Evolutionary conservation across 2,797 vertebrate species (phyloP).

Genomic region (Rhinichthys osculus): DNA sequence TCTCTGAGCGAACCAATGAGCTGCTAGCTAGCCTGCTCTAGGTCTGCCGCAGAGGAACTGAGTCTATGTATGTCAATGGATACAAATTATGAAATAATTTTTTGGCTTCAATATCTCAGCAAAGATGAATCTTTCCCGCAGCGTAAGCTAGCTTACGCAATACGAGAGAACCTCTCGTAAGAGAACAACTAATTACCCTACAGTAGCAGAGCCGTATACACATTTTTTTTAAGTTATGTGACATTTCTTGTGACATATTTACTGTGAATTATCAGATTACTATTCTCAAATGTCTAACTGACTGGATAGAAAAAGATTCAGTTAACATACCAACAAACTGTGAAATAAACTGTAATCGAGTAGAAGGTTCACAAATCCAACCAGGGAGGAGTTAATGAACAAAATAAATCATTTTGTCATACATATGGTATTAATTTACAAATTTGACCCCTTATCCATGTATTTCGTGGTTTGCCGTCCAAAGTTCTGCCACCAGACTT

Average conservation of each 20-base stretch:
- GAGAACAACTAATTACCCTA: background rate
- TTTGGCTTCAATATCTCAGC: too few relatives aligned
- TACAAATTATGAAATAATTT: too few relatives aligned
- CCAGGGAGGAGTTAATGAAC: conserved; percentile 4
- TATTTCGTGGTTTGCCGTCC: background rate
- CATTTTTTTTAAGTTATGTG: background rate
- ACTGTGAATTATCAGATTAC: background rate
- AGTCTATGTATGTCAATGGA: too few relatives aligned
- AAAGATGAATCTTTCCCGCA: too few relatives aligned
- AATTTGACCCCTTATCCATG: background rate
- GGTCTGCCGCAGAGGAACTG: too few relatives aligned
- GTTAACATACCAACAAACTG: background rate
- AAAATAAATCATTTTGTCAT: conserved; percentile 33
- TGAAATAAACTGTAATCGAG: conserved; percentile 7
- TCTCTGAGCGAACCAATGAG: too few relatives aligned
- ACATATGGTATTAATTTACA: conserved; percentile 31
- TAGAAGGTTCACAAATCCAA: background rate
- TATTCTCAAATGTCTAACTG: background rate
- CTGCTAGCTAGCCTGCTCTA: too few relatives aligned
- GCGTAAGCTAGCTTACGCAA: too few relatives aligned
- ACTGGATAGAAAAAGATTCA: background rate
- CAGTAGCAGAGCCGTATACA: conserved; percentile 5
- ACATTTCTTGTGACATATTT: background rate
- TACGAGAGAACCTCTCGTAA: too few relatives aligned
- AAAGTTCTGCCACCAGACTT: conserved; percentile 14